These are phyloP conservation scores for Spilarctia lutea DNA, from an alignment of 2,888 invertebrate species.

Conservation along the genomic window DNA sequence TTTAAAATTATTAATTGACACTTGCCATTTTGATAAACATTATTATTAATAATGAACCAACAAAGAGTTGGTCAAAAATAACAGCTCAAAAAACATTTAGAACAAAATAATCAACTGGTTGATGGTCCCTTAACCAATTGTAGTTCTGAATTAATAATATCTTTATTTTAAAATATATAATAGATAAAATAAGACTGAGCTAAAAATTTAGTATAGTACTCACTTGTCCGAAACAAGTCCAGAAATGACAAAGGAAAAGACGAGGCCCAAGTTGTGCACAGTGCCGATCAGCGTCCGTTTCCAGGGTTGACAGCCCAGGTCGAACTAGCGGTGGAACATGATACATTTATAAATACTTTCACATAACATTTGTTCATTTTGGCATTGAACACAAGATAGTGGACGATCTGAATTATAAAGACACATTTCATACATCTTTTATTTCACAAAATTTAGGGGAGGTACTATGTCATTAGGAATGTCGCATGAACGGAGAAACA, in stretches of 20 bases:
- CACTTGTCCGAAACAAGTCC: constrained; percentile 92
- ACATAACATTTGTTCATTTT: neutral
- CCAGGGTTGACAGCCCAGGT: constrained; percentile 90
- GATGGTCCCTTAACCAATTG: no score
- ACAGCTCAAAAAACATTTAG: no score
- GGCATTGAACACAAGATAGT: neutral
- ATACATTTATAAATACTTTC: neutral
- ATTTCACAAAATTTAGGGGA: neutral
- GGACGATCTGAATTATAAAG: neutral
- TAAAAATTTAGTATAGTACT: constrained; percentile 44
- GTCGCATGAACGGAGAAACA: no score
- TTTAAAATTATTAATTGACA: no score
- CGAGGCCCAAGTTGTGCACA: constrained; percentile 90
- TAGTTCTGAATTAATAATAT: no score
- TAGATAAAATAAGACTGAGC: no score
- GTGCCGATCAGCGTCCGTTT: constrained; percentile 91
- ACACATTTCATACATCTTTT: neutral
- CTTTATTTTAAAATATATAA: no score
- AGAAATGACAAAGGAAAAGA: constrained; percentile 89
- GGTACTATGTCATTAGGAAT: no score
- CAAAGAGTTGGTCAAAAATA: no score
- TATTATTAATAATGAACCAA: no score
- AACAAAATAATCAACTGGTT: no score
- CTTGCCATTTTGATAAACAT: no score
- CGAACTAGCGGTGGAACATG: constrained; percentile 82